Percentiles rank a stretch among this genome's conserved stretches.
These are phyloP conservation scores for Phymorhynchus buccinoides DNA, from an alignment of 1,140 invertebrate genomes.

Conservation along the genomic window DNA sequence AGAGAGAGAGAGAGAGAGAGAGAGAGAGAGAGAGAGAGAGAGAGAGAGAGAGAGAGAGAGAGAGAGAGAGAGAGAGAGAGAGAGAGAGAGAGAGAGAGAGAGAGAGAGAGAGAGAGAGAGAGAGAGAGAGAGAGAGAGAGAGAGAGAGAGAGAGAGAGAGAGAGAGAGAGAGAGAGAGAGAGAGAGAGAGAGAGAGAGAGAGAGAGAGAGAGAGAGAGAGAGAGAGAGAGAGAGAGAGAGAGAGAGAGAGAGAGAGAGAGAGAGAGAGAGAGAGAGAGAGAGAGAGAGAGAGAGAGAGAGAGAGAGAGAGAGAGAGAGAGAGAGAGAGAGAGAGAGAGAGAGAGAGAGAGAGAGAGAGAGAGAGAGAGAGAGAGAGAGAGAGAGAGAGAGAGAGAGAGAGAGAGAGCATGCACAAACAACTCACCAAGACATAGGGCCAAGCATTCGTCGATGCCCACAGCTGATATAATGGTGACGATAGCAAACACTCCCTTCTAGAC, in stretches of 20 bases:
- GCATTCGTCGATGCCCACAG: not conserved
- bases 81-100: not conserved
- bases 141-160: not conserved
- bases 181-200: conserved; percentile 1
- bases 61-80: not conserved
- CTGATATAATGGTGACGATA: too few species aligned
- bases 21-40: not conserved
- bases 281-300: too few species aligned
- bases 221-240: not conserved
- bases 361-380: too few species aligned
- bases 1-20: not conserved
- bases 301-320: too few species aligned
- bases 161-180: not conserved
- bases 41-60: not conserved
- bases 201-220: conserved; percentile 17
- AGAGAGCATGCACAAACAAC: too few species aligned
- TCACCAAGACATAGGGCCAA: not conserved
- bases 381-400: too few species aligned
- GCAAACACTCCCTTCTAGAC: too few species aligned
- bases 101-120: conserved; percentile 6
- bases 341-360: too few species aligned
- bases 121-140: not conserved
- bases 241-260: too few species aligned
- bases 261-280: too few species aligned
- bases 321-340: too few species aligned